These are phyloP conservation scores for Scyliorhinus canicula DNA, from an alignment of 2,797 vertebrate genomes.

Conservation along the genomic window DNA sequence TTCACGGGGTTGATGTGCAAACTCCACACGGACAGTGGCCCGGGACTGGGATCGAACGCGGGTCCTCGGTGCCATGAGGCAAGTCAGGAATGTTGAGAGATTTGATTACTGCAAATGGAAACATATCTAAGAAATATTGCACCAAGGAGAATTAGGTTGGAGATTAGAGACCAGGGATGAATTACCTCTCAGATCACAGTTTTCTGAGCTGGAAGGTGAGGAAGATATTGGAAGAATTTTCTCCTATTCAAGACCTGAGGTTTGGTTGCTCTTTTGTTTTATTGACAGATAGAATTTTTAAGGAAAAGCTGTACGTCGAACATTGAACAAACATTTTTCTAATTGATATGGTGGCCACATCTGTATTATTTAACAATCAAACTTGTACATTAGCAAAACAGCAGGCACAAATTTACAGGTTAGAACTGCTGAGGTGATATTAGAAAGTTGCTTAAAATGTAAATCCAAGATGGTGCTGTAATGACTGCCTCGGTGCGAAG, in stretches of 20 bases:
- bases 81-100: background rate
- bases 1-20: too few species aligned
- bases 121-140: background rate
- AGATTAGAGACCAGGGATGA: background rate
- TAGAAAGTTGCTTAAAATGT: background rate
- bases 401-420: background rate
- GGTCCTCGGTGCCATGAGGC: too few species aligned
- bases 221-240: background rate
- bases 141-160: background rate
- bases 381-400: background rate
- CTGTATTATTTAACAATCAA: background rate
- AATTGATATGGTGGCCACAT: background rate
- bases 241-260: background rate
- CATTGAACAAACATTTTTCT: background rate
- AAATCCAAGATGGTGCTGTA: background rate
- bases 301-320: background rate
- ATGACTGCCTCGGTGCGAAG: background rate
- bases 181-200: background rate
- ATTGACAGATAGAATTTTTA: background rate
- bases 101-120: background rate
- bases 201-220: background rate
- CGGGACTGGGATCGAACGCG: too few species aligned
- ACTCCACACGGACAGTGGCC: too few species aligned
- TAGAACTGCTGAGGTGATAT: background rate
- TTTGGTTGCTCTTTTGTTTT: background rate